Conservation (phyloP, 2,113 vertebrate species). For the Lipotes vexillifer region DNA sequence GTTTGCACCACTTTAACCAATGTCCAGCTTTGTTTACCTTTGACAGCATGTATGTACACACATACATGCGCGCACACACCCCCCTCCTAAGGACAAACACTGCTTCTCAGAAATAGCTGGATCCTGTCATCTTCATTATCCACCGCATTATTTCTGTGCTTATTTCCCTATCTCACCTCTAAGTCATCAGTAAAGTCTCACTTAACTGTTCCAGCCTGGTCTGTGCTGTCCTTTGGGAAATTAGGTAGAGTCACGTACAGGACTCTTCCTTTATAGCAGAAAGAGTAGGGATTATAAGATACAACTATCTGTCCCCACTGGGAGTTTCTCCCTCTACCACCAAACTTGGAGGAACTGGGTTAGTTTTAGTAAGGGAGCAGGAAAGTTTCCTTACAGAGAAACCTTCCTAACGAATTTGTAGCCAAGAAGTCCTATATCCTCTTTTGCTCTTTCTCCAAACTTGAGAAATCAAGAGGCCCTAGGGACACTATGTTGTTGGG, state of each 20-base stretch:
- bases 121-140: not conserved
- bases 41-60: not conserved
- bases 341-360: not conserved
- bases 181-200: too few relatives aligned
- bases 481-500: not conserved
- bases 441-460: not conserved
- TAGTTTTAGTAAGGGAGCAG: not conserved
- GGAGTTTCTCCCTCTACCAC: not conserved
- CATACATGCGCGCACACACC: fast-evolving
- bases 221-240: not conserved
- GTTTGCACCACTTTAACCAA: not conserved
- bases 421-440: not conserved
- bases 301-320: too few relatives aligned
- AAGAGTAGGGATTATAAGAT: not conserved
- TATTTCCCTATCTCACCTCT: not conserved
- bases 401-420: not conserved
- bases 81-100: not conserved
- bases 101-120: not conserved
- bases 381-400: not conserved
- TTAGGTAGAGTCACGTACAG: not conserved
- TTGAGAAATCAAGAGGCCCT: not conserved
- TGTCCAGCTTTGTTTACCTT: not conserved
- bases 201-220: not conserved
- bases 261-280: not conserved
- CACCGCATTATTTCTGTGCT: not conserved